These are phyloP conservation scores for Nilaparvata lugens DNA, from an alignment of 1,140 invertebrate genomes.

Conservation along the genomic window DNA sequence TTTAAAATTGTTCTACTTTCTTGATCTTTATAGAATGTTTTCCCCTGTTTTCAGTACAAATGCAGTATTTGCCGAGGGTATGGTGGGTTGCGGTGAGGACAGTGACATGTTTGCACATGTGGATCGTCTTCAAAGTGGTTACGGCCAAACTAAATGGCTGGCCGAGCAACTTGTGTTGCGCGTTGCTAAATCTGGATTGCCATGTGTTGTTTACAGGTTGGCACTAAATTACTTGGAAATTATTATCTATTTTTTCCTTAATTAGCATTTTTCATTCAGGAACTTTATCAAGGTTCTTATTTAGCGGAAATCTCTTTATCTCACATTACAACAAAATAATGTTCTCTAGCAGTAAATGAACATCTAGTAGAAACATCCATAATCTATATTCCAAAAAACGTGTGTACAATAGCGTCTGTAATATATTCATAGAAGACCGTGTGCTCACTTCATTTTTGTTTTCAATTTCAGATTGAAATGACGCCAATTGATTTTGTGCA, in stretches of 20 bases:
- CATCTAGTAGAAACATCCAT: no score
- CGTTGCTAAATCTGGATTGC: slow-evolving; percentile 37
- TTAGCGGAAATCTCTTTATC: no score
- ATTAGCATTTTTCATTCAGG: no score
- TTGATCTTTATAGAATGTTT: no score
- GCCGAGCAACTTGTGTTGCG: slow-evolving; percentile 39
- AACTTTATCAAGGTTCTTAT: no score
- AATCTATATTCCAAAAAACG: no score
- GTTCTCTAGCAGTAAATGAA: no score
- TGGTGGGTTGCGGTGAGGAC: slow-evolving; percentile 34
- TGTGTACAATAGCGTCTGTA: no score
- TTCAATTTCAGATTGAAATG: slow-evolving; percentile 35
- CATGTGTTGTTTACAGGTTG: slow-evolving; percentile 38
- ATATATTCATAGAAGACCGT: no score
- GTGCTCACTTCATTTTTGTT: no score
- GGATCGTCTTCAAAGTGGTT: slow-evolving; percentile 36
- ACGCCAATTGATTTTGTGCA: slow-evolving; percentile 44
- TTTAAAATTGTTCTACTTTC: no score
- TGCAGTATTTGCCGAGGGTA: slow-evolving; percentile 39
- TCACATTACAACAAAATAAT: no score
- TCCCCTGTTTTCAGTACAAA: slow-evolving; percentile 34
- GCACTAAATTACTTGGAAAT: background rate
- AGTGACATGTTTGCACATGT: slow-evolving; percentile 30
- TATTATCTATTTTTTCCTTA: background rate
- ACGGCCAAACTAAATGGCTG: slow-evolving; percentile 44